Evolutionary conservation across 2,888 invertebrate genomes (phyloP).

Genomic region (Eugnorisma glareosa): DNA sequence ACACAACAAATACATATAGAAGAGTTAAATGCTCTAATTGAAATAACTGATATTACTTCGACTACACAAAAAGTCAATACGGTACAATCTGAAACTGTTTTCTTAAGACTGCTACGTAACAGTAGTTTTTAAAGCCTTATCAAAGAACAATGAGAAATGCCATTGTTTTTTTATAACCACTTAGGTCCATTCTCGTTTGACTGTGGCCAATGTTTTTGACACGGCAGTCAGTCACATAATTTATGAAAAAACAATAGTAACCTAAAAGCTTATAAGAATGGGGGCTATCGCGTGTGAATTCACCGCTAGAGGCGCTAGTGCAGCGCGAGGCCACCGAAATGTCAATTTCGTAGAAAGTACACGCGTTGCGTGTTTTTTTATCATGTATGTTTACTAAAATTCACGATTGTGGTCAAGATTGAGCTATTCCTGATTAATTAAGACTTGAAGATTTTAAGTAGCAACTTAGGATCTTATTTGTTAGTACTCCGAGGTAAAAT

Average conservation of each 20-base stretch:
- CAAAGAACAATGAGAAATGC: slow-evolving; percentile 28
- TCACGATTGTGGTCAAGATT: too few species aligned
- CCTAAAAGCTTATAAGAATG: neutral
- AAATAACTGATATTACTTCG: neutral
- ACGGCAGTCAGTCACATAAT: neutral
- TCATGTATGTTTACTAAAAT: too few species aligned
- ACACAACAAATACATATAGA: too few species aligned
- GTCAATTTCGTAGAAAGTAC: too few species aligned
- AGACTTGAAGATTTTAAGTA: too few species aligned
- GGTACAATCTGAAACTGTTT: slow-evolving; percentile 29
- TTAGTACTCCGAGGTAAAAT: too few species aligned
- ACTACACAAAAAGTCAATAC: neutral
- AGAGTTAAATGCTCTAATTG: slow-evolving; percentile 22
- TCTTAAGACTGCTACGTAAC: slow-evolving; percentile 9
- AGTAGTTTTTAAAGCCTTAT: slow-evolving; percentile 11
- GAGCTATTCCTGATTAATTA: too few species aligned
- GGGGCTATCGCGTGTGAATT: too few species aligned
- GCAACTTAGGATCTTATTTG: too few species aligned
- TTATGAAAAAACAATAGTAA: neutral
- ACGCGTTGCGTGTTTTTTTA: too few species aligned
- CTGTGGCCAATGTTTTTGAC: slow-evolving; percentile 7
- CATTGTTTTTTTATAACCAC: slow-evolving; percentile 9
- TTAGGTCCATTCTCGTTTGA: slow-evolving; percentile 10
- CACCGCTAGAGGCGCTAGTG: too few species aligned
- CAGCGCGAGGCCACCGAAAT: too few species aligned